Conservation (phyloP, 2,113 vertebrate species). For the Anthoscopus minutus region DNA sequence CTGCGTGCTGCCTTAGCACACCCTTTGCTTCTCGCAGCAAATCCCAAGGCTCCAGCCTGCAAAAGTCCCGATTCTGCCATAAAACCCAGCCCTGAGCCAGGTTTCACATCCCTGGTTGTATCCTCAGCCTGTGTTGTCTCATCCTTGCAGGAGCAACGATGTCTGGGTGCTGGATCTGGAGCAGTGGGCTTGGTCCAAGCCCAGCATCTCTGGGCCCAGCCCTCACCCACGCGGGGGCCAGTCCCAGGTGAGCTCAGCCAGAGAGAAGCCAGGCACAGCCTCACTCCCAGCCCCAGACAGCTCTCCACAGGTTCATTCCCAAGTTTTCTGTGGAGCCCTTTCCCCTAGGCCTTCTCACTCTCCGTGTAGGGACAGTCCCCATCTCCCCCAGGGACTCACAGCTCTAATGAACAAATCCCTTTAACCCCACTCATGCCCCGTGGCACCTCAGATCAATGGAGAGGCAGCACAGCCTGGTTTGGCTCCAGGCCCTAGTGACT, state of each 20-base stretch:
- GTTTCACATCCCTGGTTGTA: neutral
- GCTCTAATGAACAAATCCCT: neutral
- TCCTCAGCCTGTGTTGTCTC: neutral
- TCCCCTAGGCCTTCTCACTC: too few species aligned
- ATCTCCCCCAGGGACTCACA: neutral
- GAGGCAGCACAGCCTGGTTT: neutral
- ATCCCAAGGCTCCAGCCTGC: neutral
- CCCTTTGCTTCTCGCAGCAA: rapidly evolving
- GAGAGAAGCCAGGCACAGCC: neutral
- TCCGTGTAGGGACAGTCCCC: neutral
- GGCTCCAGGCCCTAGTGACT: neutral
- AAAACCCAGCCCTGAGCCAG: neutral
- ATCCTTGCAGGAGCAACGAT: constrained; percentile 86
- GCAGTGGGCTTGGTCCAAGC: constrained; percentile 98
- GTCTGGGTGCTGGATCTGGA: constrained; percentile 96
- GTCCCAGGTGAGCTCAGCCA: constrained; percentile 81
- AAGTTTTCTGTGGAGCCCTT: neutral
- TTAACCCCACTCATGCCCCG: neutral
- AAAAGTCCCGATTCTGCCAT: neutral
- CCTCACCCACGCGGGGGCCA: constrained; percentile 94
- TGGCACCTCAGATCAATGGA: neutral
- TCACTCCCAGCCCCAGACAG: neutral
- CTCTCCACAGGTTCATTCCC: neutral
- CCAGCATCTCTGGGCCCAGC: constrained; percentile 79
- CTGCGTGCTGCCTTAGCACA: neutral